Percentiles rank a stretch among this genome's conserved stretches.
These are phyloP conservation scores for Byasa hedistus DNA, from an alignment of 2,888 invertebrate genomes.

Conservation along the genomic window DNA sequence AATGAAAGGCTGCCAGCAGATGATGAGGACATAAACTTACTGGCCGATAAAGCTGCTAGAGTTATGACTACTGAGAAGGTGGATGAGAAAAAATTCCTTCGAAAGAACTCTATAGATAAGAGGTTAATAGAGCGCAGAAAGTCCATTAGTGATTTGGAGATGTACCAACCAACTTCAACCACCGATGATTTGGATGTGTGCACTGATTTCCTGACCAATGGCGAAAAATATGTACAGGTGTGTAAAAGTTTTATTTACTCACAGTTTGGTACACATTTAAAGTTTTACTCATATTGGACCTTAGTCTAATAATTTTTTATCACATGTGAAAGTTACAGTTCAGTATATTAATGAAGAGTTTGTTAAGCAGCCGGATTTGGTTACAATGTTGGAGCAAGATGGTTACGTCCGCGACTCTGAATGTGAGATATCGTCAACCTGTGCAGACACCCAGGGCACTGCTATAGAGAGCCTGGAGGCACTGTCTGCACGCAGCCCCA, in stretches of 20 bases:
- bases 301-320: background rate
- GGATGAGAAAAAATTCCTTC: constrained; percentile 43
- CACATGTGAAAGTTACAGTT: background rate
- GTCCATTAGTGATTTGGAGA: constrained; percentile 68
- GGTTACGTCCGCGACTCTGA: constrained; percentile 65
- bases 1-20: constrained; percentile 52
- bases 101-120: constrained; percentile 56
- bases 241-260: constrained; percentile 14
- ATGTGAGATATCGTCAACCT: constrained; percentile 71
- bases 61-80: constrained; percentile 70
- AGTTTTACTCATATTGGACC: background rate
- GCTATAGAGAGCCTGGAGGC: constrained; percentile 78
- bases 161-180: constrained; percentile 73
- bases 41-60: constrained; percentile 70
- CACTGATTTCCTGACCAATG: constrained; percentile 56
- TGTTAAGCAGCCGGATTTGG: constrained; percentile 64
- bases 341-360: background rate
- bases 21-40: constrained; percentile 65
- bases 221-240: constrained; percentile 73
- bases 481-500: constrained; percentile 69
- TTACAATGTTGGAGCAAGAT: constrained; percentile 67
- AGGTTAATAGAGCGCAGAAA: constrained; percentile 59
- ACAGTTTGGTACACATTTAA: too few relatives aligned
- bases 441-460: constrained; percentile 57
- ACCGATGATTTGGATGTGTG: constrained; percentile 69